Percentiles rank a stretch among this genome's conserved stretches.
Conservation (phyloP, 2,888 invertebrate species). For the Lycia hirtaria region DNA sequence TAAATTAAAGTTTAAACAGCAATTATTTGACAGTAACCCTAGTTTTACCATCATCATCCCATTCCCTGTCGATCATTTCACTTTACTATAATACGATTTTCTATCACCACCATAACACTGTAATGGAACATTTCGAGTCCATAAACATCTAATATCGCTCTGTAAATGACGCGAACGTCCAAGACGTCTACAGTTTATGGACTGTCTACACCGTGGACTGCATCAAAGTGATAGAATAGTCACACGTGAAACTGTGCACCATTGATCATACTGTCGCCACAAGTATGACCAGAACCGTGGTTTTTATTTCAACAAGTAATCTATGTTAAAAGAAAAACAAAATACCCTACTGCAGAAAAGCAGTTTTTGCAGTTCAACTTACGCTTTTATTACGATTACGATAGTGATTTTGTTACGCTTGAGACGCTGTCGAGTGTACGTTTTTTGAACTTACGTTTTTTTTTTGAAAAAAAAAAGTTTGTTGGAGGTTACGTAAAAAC, state of each 20-base stretch:
- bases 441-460: no score
- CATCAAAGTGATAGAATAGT: not conserved
- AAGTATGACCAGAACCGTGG: conserved; percentile 2
- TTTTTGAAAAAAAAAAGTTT: no score
- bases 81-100: not conserved
- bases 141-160: conserved; percentile 23
- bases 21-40: not conserved
- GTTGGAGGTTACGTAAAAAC: no score
- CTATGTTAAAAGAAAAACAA: no score
- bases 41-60: not conserved
- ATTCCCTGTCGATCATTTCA: not conserved
- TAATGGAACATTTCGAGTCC: conserved; percentile 14
- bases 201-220: conserved; percentile 41
- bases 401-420: no score
- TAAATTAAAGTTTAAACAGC: no score
- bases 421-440: no score
- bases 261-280: not conserved
- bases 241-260: not conserved
- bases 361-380: no score
- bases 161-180: conserved; percentile 23
- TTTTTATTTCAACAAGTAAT: no score
- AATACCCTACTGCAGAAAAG: no score
- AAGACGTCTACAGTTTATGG: conserved; percentile 48
- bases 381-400: no score
- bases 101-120: conserved; percentile 4